phyloP scores from a whole-genome alignment of 2,797 vertebrate genomes.

The Paratrypauchen microcephalus region DNA sequence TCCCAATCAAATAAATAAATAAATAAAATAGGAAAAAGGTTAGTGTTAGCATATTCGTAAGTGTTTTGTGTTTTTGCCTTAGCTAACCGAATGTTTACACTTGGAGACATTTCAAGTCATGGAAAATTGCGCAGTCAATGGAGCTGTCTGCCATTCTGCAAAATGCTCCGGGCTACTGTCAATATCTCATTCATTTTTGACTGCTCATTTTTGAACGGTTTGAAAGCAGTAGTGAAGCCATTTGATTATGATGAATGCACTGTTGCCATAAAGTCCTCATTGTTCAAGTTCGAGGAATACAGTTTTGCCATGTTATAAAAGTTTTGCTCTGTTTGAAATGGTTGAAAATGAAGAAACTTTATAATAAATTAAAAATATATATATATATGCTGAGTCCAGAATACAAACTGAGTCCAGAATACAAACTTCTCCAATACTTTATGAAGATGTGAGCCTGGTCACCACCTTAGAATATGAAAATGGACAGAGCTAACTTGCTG shows the following conservation, averaged over 20 bases:
- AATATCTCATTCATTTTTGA: neutral
- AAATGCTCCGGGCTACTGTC: neutral
- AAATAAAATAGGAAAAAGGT: constrained; percentile 2
- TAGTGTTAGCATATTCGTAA: neutral
- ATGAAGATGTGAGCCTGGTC: too few species aligned
- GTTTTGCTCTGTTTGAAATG: too few species aligned
- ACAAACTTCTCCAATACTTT: too few species aligned
- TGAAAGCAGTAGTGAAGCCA: neutral
- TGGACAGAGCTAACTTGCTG: too few species aligned
- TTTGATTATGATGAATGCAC: neutral
- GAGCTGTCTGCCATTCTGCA: neutral
- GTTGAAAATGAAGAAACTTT: too few species aligned
- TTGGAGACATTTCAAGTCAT: neutral
- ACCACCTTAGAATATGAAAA: too few species aligned
- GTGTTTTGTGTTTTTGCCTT: neutral
- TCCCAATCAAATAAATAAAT: too few species aligned
- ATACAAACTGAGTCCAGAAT: too few species aligned
- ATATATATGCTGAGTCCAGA: too few species aligned
- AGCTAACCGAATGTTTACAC: neutral
- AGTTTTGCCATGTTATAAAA: too few species aligned
- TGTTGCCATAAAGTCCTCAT: neutral
- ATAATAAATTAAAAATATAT: too few species aligned
- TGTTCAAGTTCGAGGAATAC: too few species aligned
- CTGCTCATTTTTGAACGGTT: neutral
- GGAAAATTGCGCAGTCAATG: constrained; percentile 1